Base-by-base conservation (phyloP, 2,888 invertebrate species). In the Timema podura region DNA sequence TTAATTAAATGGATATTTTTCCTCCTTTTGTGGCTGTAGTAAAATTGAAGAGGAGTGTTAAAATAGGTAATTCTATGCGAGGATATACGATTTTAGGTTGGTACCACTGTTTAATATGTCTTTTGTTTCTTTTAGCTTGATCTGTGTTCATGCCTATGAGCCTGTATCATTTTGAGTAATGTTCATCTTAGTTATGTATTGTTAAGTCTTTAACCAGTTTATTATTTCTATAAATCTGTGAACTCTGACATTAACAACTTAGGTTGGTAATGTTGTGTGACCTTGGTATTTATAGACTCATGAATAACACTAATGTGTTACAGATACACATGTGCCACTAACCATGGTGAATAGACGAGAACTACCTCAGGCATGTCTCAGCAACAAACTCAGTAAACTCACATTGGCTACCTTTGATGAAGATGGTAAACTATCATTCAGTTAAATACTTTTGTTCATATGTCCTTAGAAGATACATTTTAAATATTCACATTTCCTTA, bases 401-500 rank as follows among this genome's bases (percentile, higher is more conserved):
- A 93, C 94, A 49, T 84, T 95, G 71, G 94, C 95, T 57, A 95
- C 95, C 2, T 95, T 95, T 80, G 95, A 95, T 78, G 95, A 95
- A 68, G 89, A 94, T 78, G 95, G 86, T 84, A 80, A 75, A 11
- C 61, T 30, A 46, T 48, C 11, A 16, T 47, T 15, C 45, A 69
- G 44, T 64, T n/a, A 10, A 13, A n/a, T 64, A 61, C 11, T 48
- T 57, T 46, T n/a, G 48, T 69, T 47, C 48, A 11, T 70, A 46
- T 48, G 44, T 46, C 48, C 69, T 16, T 70, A 48, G 13, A 48
- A 30, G 30, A 30, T 51, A 3, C 30, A 30, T 30, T 30, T 30
- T 30, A 30, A 2, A 30, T 2, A 3, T 30, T 30, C 30, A 30
- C 3, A 30, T 30, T 30, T 30, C 30, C 30, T 30, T 30, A 30